phyloP scores from a whole-genome alignment of 2,797 vertebrate genomes.

The Simalia tracyae region DNA sequence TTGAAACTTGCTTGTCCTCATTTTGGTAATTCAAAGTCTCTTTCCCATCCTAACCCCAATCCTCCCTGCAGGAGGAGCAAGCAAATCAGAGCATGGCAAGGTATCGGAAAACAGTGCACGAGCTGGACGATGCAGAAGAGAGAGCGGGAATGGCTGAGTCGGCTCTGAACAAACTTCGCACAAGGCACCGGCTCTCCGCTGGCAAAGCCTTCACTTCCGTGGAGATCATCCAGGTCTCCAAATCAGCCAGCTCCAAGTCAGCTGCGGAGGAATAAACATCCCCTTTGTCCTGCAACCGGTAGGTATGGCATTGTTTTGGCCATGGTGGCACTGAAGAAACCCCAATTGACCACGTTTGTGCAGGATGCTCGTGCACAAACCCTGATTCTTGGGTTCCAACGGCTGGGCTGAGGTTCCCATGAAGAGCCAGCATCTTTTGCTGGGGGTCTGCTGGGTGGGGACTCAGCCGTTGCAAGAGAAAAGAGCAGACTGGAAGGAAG shows the following conservation, averaged over 20 bases:
- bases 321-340: rapidly evolving
- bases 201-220: constrained; percentile 71
- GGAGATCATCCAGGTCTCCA: constrained; percentile 74
- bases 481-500: not conserved
- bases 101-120: constrained; percentile 68
- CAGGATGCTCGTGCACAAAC: not conserved
- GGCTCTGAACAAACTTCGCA: constrained; percentile 72
- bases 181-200: constrained; percentile 59
- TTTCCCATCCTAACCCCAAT: not conserved
- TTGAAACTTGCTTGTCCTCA: no score
- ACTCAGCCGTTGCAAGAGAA: no score
- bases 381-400: not conserved
- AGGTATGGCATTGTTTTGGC: not conserved
- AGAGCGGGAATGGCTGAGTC: constrained; percentile 67
- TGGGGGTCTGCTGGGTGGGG: not conserved
- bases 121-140: constrained; percentile 74
- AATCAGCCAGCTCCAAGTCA: constrained; percentile 56
- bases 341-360: not conserved
- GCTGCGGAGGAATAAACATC: constrained; percentile 58
- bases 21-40: no score
- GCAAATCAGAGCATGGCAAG: constrained; percentile 73
- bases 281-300: not conserved
- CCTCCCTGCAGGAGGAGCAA: constrained; percentile 71
- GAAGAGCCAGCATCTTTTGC: not conserved
- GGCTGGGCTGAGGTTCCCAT: not conserved